Percentiles rank a stretch among this genome's conserved stretches.
phyloP scores from a whole-genome alignment of 2,888 invertebrate genomes.

The Glyphotaelius pellucidus region DNA sequence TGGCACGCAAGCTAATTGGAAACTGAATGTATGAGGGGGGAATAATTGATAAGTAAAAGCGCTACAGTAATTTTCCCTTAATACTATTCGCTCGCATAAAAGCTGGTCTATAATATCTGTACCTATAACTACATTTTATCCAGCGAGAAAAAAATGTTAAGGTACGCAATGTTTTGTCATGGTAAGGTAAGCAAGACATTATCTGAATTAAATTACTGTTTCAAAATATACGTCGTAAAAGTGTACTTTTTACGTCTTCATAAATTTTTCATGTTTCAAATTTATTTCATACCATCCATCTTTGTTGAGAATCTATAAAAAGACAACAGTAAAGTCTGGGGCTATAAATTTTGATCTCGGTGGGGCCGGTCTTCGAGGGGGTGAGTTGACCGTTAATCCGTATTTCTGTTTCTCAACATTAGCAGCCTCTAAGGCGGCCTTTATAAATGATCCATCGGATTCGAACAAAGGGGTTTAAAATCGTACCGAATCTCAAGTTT shows the following conservation, averaged over 20 bases:
- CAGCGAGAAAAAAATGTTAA: background rate
- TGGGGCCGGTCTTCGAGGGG: background rate
- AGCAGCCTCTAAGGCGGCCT: background rate
- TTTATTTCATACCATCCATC: background rate
- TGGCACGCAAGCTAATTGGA: no score
- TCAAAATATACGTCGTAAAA: background rate
- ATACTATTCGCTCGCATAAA: no score
- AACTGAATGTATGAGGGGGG: no score
- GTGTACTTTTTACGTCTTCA: background rate
- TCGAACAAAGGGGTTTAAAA: background rate
- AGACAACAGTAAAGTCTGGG: constrained; percentile 4
- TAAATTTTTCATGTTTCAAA: background rate
- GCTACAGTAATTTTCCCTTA: no score
- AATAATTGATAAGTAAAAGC: no score
- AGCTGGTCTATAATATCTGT: no score
- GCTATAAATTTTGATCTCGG: background rate
- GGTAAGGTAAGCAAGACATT: background rate
- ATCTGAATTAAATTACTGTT: background rate
- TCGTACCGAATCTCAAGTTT: background rate
- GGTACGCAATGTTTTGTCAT: background rate
- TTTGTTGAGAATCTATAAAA: constrained; percentile 24
- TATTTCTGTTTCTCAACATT: constrained; percentile 22
- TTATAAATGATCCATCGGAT: constrained; percentile 21
- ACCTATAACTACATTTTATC: no score
- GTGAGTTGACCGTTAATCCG: constrained; percentile 13